phyloP scores from a whole-genome alignment of 2,888 invertebrate genomes.

The Colletes collaris region DNA sequence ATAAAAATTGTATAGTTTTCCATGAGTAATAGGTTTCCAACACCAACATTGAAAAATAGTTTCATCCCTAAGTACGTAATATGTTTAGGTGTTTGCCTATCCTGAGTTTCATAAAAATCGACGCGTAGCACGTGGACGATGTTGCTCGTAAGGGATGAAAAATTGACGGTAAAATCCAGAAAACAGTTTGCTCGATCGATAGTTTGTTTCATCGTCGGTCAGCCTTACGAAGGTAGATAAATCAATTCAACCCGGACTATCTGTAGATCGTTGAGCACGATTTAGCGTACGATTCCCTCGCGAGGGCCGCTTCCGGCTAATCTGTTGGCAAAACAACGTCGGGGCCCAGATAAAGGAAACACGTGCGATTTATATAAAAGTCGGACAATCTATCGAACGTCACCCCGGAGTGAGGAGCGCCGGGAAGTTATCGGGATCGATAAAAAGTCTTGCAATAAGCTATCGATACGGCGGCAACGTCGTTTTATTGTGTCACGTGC shows the following conservation, averaged over 20 bases:
- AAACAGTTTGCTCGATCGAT: too few relatives aligned
- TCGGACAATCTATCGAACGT: slow-evolving; percentile 56
- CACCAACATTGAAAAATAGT: too few relatives aligned
- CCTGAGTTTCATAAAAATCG: too few relatives aligned
- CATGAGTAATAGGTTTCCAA: too few relatives aligned
- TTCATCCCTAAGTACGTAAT: too few relatives aligned
- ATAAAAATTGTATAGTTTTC: too few relatives aligned
- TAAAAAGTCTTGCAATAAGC: slow-evolving; percentile 74
- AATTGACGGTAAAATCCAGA: too few relatives aligned
- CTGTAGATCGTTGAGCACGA: slow-evolving; percentile 29
- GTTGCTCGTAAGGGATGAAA: too few relatives aligned
- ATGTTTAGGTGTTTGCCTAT: too few relatives aligned
- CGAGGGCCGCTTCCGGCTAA: slow-evolving; percentile 54
- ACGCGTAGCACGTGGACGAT: too few relatives aligned
- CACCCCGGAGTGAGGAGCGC: slow-evolving; percentile 21
- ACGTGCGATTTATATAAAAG: slow-evolving; percentile 69
- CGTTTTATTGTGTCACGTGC: slow-evolving; percentile 83
- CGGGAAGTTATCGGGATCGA: slow-evolving; percentile 76
- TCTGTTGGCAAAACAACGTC: slow-evolving; percentile 70
- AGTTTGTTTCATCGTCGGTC: too few relatives aligned
- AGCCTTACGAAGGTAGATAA: slow-evolving; percentile 23
- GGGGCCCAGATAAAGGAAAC: slow-evolving; percentile 48
- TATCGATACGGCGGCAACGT: slow-evolving; percentile 63
- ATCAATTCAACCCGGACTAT: slow-evolving; percentile 51
- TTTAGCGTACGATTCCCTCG: slow-evolving; percentile 22